Conservation (phyloP, 2,797 vertebrate genomes). For the Bovichtus diacanthus region DNA sequence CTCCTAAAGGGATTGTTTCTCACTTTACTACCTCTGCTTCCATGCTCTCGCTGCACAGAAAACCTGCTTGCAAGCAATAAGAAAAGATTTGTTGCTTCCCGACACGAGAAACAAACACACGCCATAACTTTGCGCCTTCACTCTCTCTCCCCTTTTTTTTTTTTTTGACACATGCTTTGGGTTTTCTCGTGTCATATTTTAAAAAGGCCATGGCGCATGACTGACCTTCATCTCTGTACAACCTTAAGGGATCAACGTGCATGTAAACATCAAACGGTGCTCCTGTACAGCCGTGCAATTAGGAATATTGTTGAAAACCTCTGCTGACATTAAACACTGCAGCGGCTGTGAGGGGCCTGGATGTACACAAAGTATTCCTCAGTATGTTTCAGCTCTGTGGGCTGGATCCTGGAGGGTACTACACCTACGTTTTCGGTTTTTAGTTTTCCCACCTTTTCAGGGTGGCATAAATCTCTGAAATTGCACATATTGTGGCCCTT, state of each 20-base stretch:
- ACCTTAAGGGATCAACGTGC: slow-evolving; percentile 53
- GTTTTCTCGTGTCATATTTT: slow-evolving; percentile 62
- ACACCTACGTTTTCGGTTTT: neutral
- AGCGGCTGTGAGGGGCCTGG: slow-evolving; percentile 22
- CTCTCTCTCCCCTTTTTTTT: slow-evolving; percentile 44
- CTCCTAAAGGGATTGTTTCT: slow-evolving; percentile 9
- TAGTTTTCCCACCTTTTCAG: slow-evolving; percentile 28
- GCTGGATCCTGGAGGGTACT: slow-evolving; percentile 6
- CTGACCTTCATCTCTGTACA: slow-evolving; percentile 58
- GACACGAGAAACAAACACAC: slow-evolving; percentile 70
- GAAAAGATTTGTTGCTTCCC: slow-evolving; percentile 76
- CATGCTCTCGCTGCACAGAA: slow-evolving; percentile 9
- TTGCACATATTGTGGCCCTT: neutral
- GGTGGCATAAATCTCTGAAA: slow-evolving; percentile 22
- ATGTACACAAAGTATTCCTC: slow-evolving; percentile 29
- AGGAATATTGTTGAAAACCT: slow-evolving; percentile 58
- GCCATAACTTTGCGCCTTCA: slow-evolving; percentile 57
- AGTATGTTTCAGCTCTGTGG: slow-evolving; percentile 54
- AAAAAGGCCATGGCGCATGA: slow-evolving; percentile 57
- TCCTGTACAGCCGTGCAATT: slow-evolving; percentile 40
- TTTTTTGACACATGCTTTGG: slow-evolving; percentile 58
- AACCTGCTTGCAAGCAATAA: slow-evolving; percentile 54
- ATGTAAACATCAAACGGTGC: slow-evolving; percentile 56
- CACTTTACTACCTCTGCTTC: slow-evolving; percentile 3
- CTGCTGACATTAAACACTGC: slow-evolving; percentile 44